These are phyloP conservation scores for Tyto alba DNA, from an alignment of 2,113 vertebrate genomes.

Conservation along the genomic window DNA sequence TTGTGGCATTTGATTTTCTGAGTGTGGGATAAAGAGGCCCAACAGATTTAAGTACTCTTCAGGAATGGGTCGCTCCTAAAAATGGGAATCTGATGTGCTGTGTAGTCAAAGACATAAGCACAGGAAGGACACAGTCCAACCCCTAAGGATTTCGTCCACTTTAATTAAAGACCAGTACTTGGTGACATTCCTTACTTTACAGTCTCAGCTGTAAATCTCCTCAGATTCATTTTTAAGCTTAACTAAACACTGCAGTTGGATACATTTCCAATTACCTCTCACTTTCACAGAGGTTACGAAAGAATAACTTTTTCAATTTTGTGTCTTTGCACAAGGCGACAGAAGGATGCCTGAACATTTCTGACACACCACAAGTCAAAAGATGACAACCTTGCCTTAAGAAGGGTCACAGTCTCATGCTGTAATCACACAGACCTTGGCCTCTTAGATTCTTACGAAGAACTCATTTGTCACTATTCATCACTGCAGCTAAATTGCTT, in stretches of 20 bases:
- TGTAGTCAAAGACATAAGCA: neutral
- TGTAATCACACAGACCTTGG: neutral
- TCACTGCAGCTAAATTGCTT: neutral
- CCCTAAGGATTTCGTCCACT: neutral
- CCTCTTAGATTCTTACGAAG: neutral
- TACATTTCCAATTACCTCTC: neutral
- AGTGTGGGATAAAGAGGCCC: neutral
- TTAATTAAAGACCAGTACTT: neutral
- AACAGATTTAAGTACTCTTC: neutral
- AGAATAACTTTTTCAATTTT: neutral
- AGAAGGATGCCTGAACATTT: neutral
- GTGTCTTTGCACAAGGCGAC: rapidly evolving
- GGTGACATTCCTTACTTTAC: neutral
- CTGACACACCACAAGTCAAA: neutral
- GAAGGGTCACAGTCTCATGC: neutral
- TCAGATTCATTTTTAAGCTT: neutral
- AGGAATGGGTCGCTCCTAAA: neutral
- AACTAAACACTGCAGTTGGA: neutral
- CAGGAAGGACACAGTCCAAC: neutral
- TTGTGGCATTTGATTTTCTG: neutral
- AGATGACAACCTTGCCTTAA: neutral
- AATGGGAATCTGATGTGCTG: neutral
- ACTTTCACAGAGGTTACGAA: neutral
- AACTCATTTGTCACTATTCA: neutral
- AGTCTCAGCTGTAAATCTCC: neutral